Conservation (phyloP, 1,140 invertebrate species). For the Drosophila micromelanica region DNA sequence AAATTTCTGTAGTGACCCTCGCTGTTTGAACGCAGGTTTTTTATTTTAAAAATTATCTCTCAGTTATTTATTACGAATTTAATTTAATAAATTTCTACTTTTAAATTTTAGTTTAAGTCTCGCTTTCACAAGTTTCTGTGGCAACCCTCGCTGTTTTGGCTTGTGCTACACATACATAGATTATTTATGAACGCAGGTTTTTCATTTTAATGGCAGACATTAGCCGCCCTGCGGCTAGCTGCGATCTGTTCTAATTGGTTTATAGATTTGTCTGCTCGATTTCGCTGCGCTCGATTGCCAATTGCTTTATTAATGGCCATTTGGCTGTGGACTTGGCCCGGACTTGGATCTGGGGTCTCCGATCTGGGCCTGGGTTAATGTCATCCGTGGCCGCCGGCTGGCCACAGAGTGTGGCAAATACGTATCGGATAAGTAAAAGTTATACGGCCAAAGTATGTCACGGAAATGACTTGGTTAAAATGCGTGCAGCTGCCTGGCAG, state of each 20-base stretch:
- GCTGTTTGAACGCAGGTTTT: too few species aligned
- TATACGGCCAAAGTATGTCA: constrained; percentile 68
- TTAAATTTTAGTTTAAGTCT: too few species aligned
- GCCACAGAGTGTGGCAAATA: constrained; percentile 30
- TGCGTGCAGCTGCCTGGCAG: constrained; percentile 55
- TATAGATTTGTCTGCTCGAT: constrained; percentile 71
- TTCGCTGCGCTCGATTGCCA: constrained; percentile 41
- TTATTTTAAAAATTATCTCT: neutral
- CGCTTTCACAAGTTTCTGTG: neutral
- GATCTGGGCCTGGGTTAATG: constrained; percentile 62
- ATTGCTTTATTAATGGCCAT: constrained; percentile 55
- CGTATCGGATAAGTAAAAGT: constrained; percentile 65
- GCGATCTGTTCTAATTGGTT: constrained; percentile 73
- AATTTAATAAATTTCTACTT: neutral
- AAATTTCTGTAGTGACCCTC: too few species aligned
- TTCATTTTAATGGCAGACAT: constrained; percentile 54
- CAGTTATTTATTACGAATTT: neutral
- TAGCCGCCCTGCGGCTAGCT: constrained; percentile 37
- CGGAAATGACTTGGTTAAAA: constrained; percentile 79
- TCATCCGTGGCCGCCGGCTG: constrained; percentile 68
- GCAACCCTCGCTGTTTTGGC: constrained; percentile 18
- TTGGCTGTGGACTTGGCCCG: constrained; percentile 8
- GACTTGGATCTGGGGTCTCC: neutral
- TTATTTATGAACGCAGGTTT: constrained; percentile 51
- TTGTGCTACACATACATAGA: constrained; percentile 2